phyloP scores from a whole-genome alignment of 2,888 invertebrate genomes.

The Diogma glabrata region DNA sequence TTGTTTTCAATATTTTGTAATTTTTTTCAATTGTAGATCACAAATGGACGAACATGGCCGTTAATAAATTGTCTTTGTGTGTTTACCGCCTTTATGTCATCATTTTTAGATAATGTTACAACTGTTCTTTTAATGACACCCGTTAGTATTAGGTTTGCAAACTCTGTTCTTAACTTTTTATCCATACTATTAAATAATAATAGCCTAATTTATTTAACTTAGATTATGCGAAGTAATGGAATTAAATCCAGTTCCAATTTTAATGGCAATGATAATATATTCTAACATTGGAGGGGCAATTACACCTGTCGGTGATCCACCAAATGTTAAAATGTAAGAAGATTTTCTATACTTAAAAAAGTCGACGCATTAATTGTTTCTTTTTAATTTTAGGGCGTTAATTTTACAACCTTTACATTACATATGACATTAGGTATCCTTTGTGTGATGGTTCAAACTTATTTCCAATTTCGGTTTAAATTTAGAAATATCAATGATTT shows the following conservation, averaged over 20 bases:
- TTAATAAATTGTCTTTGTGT: conserved; percentile 59
- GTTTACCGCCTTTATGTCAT: conserved; percentile 56
- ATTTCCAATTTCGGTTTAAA: conserved; percentile 54
- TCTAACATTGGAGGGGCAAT: conserved; percentile 86
- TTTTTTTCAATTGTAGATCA: conserved; percentile 38
- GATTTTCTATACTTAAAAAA: conserved; percentile 19
- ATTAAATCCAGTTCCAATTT: conserved; percentile 74
- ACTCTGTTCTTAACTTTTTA: not conserved
- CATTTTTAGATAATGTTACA: conserved; percentile 68
- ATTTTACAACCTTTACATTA: conserved; percentile 66
- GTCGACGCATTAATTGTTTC: not conserved
- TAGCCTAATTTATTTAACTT: no score
- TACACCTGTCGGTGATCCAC: conserved; percentile 87
- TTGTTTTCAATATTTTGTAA: not conserved
- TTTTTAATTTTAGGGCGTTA: conserved; percentile 51
- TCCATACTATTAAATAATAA: no score
- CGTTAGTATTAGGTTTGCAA: conserved; percentile 48
- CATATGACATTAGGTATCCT: conserved; percentile 74
- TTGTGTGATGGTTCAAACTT: conserved; percentile 55
- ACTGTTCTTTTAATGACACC: conserved; percentile 67
- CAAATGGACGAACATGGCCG: conserved; percentile 60
- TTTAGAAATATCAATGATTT: conserved; percentile 62
- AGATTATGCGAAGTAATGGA: conserved; percentile 78
- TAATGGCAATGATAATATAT: conserved; percentile 80
- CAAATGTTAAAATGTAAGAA: conserved; percentile 41